Percentiles rank a stretch among this genome's conserved stretches.
These are phyloP conservation scores for Myopa testacea DNA, from an alignment of 2,888 invertebrate species.

Conservation along the genomic window DNA sequence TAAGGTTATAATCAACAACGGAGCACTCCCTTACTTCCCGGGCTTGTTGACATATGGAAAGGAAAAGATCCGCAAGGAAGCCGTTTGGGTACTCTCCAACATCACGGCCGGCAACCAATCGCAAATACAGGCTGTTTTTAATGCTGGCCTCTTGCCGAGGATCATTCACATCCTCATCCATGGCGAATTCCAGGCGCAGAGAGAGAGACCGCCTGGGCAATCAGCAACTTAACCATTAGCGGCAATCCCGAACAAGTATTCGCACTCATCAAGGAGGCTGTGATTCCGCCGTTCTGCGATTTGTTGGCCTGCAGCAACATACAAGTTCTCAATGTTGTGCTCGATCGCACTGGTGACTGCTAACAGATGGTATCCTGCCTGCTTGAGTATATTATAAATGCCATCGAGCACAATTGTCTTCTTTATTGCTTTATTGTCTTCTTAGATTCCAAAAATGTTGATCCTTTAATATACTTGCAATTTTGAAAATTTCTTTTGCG, in stretches of 20 bases:
- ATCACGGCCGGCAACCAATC: conserved; percentile 98
- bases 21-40: conserved; percentile 94
- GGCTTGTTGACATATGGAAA: conserved; percentile 91
- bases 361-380: conserved; percentile 86
- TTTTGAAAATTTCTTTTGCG: too few relatives aligned
- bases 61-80: conserved; percentile 99
- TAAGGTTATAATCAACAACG: conserved; percentile 95
- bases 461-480: conserved; percentile 1
- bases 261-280: conserved; percentile 88
- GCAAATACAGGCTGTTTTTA: conserved; percentile 96
- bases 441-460: conserved; percentile 1
- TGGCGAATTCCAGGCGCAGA: conserved; percentile 98
- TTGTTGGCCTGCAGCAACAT: conserved; percentile 94
- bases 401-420: conserved; percentile 86
- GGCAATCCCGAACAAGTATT: conserved; percentile 94
- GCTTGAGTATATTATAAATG: conserved; percentile 97
- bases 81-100: conserved; percentile 98
- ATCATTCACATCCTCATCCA: conserved; percentile 92
- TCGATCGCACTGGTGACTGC: conserved; percentile 91
- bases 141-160: conserved; percentile 91
- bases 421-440: conserved; percentile 24
- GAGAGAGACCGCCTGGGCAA: too few relatives aligned
- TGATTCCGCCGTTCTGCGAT: conserved; percentile 96
- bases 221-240: conserved; percentile 98
- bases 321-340: conserved; percentile 90